Evolutionary conservation across 2,888 invertebrate species (phyloP).

Genomic region (Drosophila neonasuta): DNA sequence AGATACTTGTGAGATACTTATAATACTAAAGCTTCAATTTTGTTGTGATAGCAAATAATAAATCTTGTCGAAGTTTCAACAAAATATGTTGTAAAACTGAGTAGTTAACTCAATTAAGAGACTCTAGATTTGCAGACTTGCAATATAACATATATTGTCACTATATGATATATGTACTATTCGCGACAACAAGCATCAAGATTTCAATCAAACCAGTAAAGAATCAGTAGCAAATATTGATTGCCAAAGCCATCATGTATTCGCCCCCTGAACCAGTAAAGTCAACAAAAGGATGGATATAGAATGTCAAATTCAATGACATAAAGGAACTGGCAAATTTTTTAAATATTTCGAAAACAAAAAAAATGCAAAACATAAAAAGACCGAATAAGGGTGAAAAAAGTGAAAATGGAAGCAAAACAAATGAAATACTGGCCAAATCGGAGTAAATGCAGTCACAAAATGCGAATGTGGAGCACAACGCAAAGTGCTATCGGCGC

Average conservation of each 20-base stretch:
- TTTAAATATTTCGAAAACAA: constrained; percentile 62
- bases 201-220: neutral
- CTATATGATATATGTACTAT: too few relatives aligned
- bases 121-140: neutral
- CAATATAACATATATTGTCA: too few relatives aligned
- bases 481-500: constrained; percentile 47
- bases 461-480: constrained; percentile 40
- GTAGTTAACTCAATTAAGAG: neutral
- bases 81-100: neutral
- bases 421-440: constrained; percentile 36
- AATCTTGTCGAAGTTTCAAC: too few relatives aligned
- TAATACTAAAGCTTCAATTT: too few relatives aligned
- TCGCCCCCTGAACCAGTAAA: constrained; percentile 18
- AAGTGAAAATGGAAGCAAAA: constrained; percentile 9
- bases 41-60: too few relatives aligned
- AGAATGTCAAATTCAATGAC: constrained; percentile 45
- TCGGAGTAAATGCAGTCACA: constrained; percentile 38
- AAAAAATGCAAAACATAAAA: constrained; percentile 37
- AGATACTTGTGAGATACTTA: too few relatives aligned
- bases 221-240: neutral
- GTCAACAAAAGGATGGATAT: constrained; percentile 32
- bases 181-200: neutral
- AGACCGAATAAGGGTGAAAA: constrained; percentile 14
- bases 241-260: constrained; percentile 43
- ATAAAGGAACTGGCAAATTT: constrained; percentile 46